phyloP scores from a whole-genome alignment of 2,113 vertebrate species.

The Carlito syrichta region DNA sequence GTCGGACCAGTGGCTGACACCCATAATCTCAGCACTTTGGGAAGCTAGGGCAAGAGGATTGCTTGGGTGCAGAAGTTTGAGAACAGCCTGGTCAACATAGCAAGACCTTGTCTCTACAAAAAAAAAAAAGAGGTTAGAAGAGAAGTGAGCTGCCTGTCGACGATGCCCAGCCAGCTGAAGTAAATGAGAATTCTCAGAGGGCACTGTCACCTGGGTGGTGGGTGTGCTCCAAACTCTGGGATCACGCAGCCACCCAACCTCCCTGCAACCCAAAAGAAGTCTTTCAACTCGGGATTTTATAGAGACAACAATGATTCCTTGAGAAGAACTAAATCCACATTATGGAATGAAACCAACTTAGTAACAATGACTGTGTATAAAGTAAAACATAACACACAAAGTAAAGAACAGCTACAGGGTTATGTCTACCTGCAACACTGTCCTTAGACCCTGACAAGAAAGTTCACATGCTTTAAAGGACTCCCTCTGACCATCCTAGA shows the following conservation, averaged over 20 bases:
- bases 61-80: too few relatives aligned
- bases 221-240: neutral
- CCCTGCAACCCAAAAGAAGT: neutral
- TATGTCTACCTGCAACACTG: neutral
- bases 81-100: too few relatives aligned
- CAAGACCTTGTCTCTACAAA: too few relatives aligned
- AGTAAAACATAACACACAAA: neutral
- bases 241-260: neutral
- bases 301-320: neutral
- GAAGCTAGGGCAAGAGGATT: too few relatives aligned
- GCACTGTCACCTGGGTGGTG: too few relatives aligned
- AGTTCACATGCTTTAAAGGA: neutral
- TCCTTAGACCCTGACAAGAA: neutral
- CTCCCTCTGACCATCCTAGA: neutral
- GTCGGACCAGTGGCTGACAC: too few relatives aligned
- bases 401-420: neutral
- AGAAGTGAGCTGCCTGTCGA: neutral
- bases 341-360: neutral
- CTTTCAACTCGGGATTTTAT: neutral
- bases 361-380: neutral
- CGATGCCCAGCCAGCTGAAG: too few relatives aligned
- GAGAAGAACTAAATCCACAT: neutral
- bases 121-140: too few relatives aligned
- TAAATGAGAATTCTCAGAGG: fast-evolving
- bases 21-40: too few relatives aligned